phyloP scores from a whole-genome alignment of 1,140 invertebrate genomes.

The Magallana ariakensis region DNA sequence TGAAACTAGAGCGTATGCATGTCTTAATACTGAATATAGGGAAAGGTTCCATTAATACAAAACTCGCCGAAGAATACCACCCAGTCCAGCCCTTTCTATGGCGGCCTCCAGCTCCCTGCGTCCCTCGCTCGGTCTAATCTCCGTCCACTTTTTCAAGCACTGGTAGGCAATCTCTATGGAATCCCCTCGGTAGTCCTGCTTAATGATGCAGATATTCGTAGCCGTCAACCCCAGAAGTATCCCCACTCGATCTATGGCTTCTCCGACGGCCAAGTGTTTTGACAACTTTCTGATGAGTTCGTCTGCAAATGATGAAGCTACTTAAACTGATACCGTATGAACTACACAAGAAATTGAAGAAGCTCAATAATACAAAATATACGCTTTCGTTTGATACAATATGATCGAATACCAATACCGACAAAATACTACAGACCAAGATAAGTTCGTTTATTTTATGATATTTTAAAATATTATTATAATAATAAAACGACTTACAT shows the following conservation, averaged over 20 bases:
- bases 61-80: neutral
- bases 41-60: neutral
- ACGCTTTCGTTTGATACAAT: no score
- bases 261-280: neutral
- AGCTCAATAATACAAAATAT: no score
- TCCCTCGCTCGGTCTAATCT: neutral
- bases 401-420: no score
- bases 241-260: neutral
- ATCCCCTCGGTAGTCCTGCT: neutral
- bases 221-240: neutral
- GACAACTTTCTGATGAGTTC: conserved; percentile 15
- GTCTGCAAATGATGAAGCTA: neutral
- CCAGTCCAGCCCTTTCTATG: neutral
- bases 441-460: neutral
- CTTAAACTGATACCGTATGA: no score
- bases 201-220: neutral
- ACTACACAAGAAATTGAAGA: no score
- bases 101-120: neutral
- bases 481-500: neutral
- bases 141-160: conserved; percentile 18
- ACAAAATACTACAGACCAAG: no score
- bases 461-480: neutral
- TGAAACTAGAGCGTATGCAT: no score
- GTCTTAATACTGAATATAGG: no score
- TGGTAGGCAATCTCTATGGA: neutral